Evolutionary conservation across 2,797 vertebrate species (phyloP).

Genomic region (Podarcis siculus): DNA sequence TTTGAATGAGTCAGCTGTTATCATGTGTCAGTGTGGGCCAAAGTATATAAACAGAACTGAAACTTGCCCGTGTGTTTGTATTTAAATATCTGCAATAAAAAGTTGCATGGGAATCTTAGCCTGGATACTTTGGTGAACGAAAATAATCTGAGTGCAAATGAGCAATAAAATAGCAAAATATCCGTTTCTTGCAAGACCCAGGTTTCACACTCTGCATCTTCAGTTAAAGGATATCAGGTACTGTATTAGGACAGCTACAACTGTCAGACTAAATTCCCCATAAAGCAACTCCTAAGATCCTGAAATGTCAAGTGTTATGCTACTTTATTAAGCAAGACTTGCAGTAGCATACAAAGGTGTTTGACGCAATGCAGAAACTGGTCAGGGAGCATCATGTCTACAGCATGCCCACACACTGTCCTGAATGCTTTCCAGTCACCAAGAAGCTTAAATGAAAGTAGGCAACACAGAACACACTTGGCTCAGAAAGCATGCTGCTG

Average conservation of each 20-base stretch:
- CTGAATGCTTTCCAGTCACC: neutral
- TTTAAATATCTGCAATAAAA: too few relatives aligned
- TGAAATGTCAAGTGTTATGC: neutral
- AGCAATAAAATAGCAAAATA: neutral
- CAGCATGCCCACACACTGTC: neutral
- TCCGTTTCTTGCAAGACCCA: neutral
- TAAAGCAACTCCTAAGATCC: neutral
- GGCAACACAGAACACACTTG: neutral
- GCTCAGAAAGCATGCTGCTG: neutral
- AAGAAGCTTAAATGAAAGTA: neutral
- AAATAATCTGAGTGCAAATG: neutral
- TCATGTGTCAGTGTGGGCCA: neutral
- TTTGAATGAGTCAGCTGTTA: neutral
- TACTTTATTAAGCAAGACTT: neutral
- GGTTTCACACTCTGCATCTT: neutral
- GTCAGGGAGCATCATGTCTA: neutral
- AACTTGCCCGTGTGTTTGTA: too few relatives aligned
- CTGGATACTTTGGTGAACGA: neutral
- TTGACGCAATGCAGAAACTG: neutral
- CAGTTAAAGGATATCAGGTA: neutral
- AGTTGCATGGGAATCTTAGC: neutral
- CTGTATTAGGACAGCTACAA: too few relatives aligned
- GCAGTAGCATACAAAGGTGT: neutral
- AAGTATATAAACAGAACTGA: neutral
- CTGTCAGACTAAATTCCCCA: neutral